phyloP scores from a whole-genome alignment of 35 echinoderm and acorn worm species.

The Lytechinus pictus region DNA sequence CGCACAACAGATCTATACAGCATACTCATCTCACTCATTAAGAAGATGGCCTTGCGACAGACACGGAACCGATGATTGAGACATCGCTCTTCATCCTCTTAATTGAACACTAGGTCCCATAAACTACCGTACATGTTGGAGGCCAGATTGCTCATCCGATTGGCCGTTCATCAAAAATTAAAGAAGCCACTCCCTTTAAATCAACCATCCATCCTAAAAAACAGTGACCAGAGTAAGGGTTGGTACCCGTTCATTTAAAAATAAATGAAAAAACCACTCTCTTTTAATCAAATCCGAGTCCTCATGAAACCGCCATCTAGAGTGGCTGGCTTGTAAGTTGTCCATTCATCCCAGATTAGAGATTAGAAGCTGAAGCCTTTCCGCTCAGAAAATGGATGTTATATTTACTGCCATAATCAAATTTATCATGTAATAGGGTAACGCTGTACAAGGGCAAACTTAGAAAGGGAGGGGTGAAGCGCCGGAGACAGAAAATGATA shows the following conservation, averaged over 20 bases:
- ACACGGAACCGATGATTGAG: not conserved
- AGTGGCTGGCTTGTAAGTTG: not conserved
- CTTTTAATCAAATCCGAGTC: no score
- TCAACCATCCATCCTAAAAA: no score
- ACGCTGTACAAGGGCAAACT: not conserved
- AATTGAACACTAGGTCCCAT: not conserved
- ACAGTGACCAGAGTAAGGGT: no score
- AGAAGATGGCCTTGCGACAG: not conserved
- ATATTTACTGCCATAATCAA: not conserved
- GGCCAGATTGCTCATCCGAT: not conserved
- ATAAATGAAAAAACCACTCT: not conserved
- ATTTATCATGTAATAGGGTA: not conserved
- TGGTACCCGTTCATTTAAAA: not conserved
- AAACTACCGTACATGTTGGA: not conserved
- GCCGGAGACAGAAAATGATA: no score
- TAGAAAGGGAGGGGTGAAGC: not conserved
- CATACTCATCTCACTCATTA: not conserved
- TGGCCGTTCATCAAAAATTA: not conserved
- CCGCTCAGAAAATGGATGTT: not conserved
- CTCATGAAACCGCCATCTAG: not conserved
- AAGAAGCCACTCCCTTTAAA: not conserved
- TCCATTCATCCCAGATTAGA: not conserved
- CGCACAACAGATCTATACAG: not conserved
- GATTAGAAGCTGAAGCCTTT: not conserved
- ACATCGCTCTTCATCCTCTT: not conserved